These are phyloP conservation scores for Drosophila melanica DNA, from an alignment of 1,140 invertebrate genomes.

Conservation along the genomic window DNA sequence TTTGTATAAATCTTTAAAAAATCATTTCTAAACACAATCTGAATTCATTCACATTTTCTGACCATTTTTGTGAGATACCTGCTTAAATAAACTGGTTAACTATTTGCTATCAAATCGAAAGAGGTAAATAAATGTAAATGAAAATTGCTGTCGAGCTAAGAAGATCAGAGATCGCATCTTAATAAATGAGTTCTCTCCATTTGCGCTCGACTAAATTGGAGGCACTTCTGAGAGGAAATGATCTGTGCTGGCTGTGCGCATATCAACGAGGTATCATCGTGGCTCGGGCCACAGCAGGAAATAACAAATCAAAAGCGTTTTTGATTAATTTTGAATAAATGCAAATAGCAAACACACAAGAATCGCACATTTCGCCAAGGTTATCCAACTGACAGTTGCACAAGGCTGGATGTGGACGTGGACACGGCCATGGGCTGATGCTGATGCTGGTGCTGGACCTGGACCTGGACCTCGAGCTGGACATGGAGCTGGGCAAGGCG, in stretches of 20 bases:
- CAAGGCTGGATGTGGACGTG: conserved; percentile 6
- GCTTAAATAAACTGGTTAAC: no score
- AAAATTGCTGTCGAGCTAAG: no score
- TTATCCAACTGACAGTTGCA: conserved; percentile 63
- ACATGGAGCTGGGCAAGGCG: not conserved
- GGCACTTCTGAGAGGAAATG: conserved; percentile 1
- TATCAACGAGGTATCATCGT: not conserved
- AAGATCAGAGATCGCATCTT: not conserved
- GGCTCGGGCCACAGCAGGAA: conserved; percentile 56
- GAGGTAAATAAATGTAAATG: no score
- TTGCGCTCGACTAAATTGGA: not conserved
- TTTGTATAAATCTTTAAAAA: no score
- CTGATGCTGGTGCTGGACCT: not conserved
- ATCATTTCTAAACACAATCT: no score
- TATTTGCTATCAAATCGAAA: no score
- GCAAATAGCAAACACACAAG: conserved; percentile 56
- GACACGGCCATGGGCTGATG: not conserved
- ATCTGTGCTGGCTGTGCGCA: conserved; percentile 14
- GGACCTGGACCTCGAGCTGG: not conserved
- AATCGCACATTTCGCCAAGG: conserved; percentile 50
- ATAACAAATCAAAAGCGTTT: conserved; percentile 59
- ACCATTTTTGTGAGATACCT: no score
- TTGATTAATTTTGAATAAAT: conserved; percentile 74
- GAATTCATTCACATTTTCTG: no score
- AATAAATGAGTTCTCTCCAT: not conserved